Evolutionary conservation across 92 coral and sea anemone genomes (phyloP).

Genomic region (Diadumene lineata): DNA sequence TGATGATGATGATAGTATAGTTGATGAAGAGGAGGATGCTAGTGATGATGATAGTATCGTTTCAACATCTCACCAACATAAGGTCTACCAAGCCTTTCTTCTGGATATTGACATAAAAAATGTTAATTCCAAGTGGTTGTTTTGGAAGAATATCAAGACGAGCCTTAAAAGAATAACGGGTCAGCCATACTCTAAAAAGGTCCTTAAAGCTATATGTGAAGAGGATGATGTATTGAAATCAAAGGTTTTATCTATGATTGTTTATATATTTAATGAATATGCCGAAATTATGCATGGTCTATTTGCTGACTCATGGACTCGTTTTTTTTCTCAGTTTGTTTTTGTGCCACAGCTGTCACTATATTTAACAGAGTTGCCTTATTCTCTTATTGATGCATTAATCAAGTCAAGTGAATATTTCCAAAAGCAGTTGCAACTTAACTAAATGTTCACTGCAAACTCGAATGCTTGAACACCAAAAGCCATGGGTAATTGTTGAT

Average conservation of each 20-base stretch:
- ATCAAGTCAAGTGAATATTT: not conserved
- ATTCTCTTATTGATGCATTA: not conserved
- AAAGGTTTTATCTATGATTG: not conserved
- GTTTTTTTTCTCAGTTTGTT: no score
- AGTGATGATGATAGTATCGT: not conserved
- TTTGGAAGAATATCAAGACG: not conserved
- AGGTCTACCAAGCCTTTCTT: not conserved
- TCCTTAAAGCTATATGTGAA: not conserved
- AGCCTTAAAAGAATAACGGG: not conserved
- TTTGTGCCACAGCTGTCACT: no score
- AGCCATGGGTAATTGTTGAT: no score
- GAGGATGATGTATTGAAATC: not conserved
- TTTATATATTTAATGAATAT: not conserved
- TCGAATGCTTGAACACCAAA: no score
- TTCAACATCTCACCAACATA: not conserved
- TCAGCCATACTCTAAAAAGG: not conserved
- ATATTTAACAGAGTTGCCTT: not conserved
- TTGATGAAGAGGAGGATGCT: not conserved
- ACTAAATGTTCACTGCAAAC: not conserved
- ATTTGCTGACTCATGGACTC: not conserved
- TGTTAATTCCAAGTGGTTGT: not conserved
- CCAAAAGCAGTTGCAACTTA: not conserved
- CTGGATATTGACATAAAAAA: not conserved
- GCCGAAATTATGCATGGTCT: not conserved
- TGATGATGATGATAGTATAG: not conserved